Evolutionary conservation across 2,113 vertebrate species (phyloP), one percentile per base, ranked within the genome.

Genomic region (Protobothrops flavoviridis): DNA sequence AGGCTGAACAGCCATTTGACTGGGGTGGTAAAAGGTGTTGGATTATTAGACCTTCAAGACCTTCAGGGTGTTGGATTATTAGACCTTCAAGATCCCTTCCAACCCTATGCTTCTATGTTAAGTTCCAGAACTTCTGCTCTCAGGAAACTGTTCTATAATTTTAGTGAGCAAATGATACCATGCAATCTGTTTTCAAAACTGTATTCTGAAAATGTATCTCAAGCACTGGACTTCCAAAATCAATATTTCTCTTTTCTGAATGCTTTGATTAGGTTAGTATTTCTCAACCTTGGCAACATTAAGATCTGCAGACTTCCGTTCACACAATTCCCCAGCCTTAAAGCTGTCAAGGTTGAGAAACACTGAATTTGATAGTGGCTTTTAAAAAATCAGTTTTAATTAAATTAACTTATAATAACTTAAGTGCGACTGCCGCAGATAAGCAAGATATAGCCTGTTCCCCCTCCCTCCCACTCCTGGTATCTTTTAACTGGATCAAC

Each of bases 161-260:
- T 93, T 29, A 90, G 45, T 95, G 93, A 87, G 89, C 5, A 94
- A 95, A 85, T 64, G 87, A 85, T 50, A 24, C 1, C 33, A 81
- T 81, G 33, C 74, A 94, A 74, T 26, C 39, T 92, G 93, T 94
- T 92, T 85, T 11, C 52, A 20, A 91, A 39, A 11, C 45, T 87
- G 33, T 53, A 88, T 55, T 57, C 43, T 87, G 81, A 90, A 57
- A 91, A 92, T 10, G 3, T 0, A 94, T 94, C 5, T 48, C 92
- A 57, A 92, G 33, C 6, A 88, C 23, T 10, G 33, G 55, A 52
- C 55, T 59, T 91, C 92, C 93, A 2, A 10, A 86, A 3, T 88
- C 2, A 74, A 55, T 56, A 55, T 57, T 56, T 11, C 24, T 93
- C 50, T 87, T 15, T 3, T 1, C n/a, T 23, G 1, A 92, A 4